Conservation (phyloP, 2,888 invertebrate genomes). For the Suillia variegata region DNA sequence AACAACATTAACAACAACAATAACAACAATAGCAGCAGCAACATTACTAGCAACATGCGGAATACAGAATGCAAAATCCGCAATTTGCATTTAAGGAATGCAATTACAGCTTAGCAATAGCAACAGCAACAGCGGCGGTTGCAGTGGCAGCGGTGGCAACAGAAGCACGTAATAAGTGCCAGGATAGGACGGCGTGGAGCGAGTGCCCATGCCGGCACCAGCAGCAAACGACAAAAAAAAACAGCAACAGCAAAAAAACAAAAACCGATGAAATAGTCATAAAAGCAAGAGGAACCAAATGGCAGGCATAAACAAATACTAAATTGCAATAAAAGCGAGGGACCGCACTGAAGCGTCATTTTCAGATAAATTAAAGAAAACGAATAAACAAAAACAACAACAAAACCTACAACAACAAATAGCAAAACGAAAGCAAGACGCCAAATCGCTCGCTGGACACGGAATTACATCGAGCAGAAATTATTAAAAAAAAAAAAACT, state of each 20-base stretch:
- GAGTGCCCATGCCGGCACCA: not conserved
- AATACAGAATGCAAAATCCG: not conserved
- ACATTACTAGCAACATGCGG: not conserved
- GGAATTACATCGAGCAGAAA: conserved; percentile 5
- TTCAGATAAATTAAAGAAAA: not conserved
- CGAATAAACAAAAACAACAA: not conserved
- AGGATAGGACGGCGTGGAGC: not conserved
- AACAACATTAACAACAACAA: not conserved
- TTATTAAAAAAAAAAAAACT: not conserved
- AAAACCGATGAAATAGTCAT: conserved; percentile 2
- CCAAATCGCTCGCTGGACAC: not conserved
- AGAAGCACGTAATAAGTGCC: not conserved
- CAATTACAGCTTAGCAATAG: not conserved
- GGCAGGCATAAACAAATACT: not conserved
- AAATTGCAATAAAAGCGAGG: conserved; percentile 2
- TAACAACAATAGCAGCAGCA: not conserved
- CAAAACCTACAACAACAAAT: not conserved
- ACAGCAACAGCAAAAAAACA: too few species aligned
- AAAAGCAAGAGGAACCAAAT: not conserved
- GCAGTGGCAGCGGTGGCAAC: not conserved
- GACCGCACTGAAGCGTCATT: conserved; percentile 13
- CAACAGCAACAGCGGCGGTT: not conserved
- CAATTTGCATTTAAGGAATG: not conserved
- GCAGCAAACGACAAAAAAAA: too few species aligned
- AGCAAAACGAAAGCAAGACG: not conserved